These are phyloP conservation scores for Fistularia tabacaria DNA, from an alignment of 2,797 vertebrate genomes.

Conservation along the genomic window DNA sequence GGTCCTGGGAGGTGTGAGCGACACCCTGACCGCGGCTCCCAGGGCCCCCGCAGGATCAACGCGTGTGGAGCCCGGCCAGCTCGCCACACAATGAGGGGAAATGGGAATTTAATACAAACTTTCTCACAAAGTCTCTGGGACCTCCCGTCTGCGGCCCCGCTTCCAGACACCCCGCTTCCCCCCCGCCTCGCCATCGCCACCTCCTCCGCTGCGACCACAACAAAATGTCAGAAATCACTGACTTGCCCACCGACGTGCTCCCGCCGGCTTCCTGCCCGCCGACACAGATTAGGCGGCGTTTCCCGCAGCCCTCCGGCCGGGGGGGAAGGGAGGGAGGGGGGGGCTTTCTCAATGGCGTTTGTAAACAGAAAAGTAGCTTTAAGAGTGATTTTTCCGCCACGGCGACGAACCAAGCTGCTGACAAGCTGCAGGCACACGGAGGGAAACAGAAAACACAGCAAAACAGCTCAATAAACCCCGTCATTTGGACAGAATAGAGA, in stretches of 20 bases:
- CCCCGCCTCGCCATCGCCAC: constrained; percentile 31
- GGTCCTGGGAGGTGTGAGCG: constrained; percentile 52
- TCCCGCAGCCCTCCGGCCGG: background rate
- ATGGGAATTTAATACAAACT: constrained; percentile 82
- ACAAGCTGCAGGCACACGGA: no score
- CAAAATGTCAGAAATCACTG: constrained; percentile 53
- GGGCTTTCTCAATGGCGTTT: no score
- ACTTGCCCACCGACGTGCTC: constrained; percentile 20
- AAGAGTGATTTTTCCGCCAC: no score
- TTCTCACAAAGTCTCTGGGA: constrained; percentile 76
- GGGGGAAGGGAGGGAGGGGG: no score
- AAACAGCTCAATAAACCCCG: no score
- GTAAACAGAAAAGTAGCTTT: no score
- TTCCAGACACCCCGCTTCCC: constrained; percentile 22
- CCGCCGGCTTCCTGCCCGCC: constrained; percentile 18
- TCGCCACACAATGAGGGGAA: constrained; percentile 80
- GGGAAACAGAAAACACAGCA: no score
- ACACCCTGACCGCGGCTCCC: constrained; percentile 52
- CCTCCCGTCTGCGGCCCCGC: constrained; percentile 47
- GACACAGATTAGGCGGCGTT: constrained; percentile 13
- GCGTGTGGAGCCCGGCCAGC: constrained; percentile 77
- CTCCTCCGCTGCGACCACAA: constrained; percentile 48
- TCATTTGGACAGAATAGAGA: no score
- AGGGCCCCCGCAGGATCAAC: constrained; percentile 55
- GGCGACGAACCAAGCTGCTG: no score